These are phyloP conservation scores for Bathybates hornii DNA, from an alignment of 2,113 vertebrate species.

Conservation along the genomic window DNA sequence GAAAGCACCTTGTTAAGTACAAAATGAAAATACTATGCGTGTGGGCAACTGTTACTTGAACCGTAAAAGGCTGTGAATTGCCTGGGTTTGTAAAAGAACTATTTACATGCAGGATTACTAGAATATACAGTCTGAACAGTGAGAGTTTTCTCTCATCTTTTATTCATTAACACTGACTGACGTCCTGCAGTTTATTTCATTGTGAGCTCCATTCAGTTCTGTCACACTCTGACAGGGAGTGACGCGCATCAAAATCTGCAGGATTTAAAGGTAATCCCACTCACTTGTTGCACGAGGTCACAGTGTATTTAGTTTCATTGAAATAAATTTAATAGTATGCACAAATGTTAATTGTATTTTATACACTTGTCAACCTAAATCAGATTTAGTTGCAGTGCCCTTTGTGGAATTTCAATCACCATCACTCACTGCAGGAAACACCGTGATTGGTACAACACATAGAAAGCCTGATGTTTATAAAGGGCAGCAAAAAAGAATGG, in stretches of 20 bases:
- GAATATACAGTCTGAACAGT: neutral
- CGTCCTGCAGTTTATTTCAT: neutral
- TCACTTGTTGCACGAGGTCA: neutral
- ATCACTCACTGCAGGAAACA: neutral
- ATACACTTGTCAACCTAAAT: neutral
- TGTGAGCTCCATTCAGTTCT: neutral
- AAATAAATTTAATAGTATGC: neutral
- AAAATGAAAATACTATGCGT: accelerated
- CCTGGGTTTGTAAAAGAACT: neutral
- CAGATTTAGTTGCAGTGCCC: neutral
- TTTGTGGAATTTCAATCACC: neutral
- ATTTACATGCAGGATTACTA: neutral
- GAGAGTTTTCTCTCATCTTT: neutral
- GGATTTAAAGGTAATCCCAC: neutral
- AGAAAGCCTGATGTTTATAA: neutral
- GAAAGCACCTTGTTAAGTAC: neutral
- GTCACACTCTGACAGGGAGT: neutral
- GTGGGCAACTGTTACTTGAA: neutral
- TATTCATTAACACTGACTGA: neutral
- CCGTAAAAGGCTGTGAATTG: neutral
- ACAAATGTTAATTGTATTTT: neutral
- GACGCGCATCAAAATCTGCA: neutral
- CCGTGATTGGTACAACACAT: neutral
- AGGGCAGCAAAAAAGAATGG: neutral
- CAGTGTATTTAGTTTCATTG: neutral